A percentile compares a stretch with the other conserved stretches of the same genome.
Evolutionary conservation across 2,113 vertebrate species (phyloP).

Genomic region (Phaethornis superciliosus): DNA sequence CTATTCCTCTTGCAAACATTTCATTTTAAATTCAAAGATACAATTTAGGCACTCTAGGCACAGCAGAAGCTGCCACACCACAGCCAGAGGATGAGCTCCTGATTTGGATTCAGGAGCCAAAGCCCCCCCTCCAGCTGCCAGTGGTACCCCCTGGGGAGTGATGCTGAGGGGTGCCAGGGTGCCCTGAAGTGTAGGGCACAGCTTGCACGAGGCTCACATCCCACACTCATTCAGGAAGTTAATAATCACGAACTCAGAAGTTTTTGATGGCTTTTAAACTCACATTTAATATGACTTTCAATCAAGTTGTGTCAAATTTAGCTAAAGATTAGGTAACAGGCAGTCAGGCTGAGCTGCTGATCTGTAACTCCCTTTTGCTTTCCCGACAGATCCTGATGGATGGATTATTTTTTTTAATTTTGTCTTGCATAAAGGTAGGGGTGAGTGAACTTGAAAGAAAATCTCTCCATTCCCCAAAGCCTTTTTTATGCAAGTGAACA

Average conservation of each 20-base stretch:
- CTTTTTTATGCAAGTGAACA: constrained; percentile 15
- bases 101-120: fast-evolving
- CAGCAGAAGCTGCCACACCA: neutral
- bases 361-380: neutral
- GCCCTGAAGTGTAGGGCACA: neutral
- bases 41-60: neutral
- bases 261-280: constrained; percentile 12
- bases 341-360: neutral
- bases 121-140: neutral
- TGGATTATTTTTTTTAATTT: neutral
- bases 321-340: neutral
- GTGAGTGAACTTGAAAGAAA: neutral
- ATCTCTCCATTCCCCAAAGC: neutral
- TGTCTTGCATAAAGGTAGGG: neutral
- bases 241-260: neutral
- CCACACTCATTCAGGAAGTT: neutral
- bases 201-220: neutral
- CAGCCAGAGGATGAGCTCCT: neutral
- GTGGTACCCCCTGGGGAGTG: neutral
- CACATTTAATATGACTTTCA: constrained; percentile 39
- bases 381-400: neutral
- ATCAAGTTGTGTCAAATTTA: constrained; percentile 16
- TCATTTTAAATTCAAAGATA: neutral
- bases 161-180: neutral
- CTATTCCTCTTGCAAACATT: neutral